These are phyloP conservation scores for Creontiades dilutus DNA, from an alignment of 2,888 invertebrate species.

Conservation along the genomic window DNA sequence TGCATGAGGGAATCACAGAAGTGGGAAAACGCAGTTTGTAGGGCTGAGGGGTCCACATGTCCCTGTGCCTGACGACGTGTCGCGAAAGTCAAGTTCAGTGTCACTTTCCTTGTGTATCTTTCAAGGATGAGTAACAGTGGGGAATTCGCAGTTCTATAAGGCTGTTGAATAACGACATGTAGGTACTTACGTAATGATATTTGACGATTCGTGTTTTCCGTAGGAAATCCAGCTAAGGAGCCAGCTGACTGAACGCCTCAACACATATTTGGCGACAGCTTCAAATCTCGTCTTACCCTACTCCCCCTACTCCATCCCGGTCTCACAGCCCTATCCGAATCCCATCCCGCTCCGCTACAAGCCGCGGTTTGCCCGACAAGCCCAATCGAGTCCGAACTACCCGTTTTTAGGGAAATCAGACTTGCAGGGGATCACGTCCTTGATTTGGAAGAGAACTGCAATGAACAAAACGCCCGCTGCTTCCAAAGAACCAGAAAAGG, in stretches of 20 bases:
- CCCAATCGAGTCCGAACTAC: background rate
- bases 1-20: no score
- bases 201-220: no score
- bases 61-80: no score
- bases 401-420: background rate
- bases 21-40: no score
- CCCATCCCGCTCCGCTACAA: background rate
- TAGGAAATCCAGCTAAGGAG: background rate
- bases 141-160: no score
- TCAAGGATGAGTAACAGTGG: no score
- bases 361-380: background rate
- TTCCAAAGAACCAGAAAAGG: background rate
- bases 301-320: background rate
- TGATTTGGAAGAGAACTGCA: background rate
- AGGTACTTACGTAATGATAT: no score
- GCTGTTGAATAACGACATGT: no score
- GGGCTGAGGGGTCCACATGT: no score
- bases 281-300: background rate
- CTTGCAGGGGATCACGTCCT: background rate
- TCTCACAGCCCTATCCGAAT: background rate
- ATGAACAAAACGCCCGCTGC: background rate
- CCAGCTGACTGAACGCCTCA: conserved; percentile 23
- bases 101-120: no score
- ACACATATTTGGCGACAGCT: conserved; percentile 17
- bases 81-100: no score